Conservation (phyloP, 2,888 invertebrate genomes). For the Suillia variegata region DNA sequence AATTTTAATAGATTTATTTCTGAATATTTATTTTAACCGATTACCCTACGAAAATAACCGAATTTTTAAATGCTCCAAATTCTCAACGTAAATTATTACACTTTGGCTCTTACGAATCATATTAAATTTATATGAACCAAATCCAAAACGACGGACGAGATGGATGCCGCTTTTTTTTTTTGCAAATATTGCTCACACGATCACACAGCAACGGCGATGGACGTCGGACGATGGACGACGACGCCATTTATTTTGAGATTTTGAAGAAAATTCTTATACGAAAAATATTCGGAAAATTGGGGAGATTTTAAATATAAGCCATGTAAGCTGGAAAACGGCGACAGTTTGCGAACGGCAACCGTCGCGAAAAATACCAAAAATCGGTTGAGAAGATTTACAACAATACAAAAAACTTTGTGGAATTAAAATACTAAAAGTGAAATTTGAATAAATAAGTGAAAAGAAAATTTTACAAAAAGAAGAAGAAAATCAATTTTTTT, state of each 20-base stretch:
- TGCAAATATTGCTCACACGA: neutral
- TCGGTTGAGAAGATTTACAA: neutral
- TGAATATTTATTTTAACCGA: too few relatives aligned
- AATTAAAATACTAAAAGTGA: too few relatives aligned
- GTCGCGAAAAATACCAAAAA: constrained; percentile 40
- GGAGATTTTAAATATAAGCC: constrained; percentile 55
- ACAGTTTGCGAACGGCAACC: constrained; percentile 55
- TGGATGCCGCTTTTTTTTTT: neutral
- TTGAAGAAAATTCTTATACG: neutral
- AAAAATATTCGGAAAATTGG: constrained; percentile 27
- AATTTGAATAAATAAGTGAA: neutral
- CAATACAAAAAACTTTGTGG: neutral
- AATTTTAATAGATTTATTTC: too few relatives aligned
- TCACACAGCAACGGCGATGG: neutral
- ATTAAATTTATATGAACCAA: neutral
- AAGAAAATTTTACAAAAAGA: constrained; percentile 4
- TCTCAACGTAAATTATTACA: too few relatives aligned
- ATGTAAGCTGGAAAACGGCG: constrained; percentile 56
- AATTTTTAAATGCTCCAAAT: too few relatives aligned
- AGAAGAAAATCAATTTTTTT: constrained; percentile 8
- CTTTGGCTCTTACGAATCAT: neutral
- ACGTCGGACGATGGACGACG: too few relatives aligned
- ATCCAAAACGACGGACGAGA: neutral
- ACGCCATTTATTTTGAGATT: constrained; percentile 4
- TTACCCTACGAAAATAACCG: too few relatives aligned